A percentile compares a stretch with the other conserved stretches of the same genome.
Conservation (phyloP, 2,888 invertebrate species). For the Trichopoda pennipes region DNA sequence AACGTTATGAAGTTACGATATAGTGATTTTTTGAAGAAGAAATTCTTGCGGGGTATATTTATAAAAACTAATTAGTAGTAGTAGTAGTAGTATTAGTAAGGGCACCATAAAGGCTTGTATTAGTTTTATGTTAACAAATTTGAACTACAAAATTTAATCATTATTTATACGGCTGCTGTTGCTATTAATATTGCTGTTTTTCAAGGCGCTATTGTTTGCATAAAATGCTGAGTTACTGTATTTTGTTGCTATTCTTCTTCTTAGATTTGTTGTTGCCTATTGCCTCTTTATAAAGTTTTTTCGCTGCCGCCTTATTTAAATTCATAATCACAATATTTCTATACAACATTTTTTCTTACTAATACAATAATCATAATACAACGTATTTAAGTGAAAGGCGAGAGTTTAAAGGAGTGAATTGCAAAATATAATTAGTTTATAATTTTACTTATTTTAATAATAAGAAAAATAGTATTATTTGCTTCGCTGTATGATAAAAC, state of each 20-base stretch:
- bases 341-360: constrained; percentile 36
- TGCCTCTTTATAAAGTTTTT: constrained; percentile 27
- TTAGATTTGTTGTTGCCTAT: constrained; percentile 33
- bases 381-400: constrained; percentile 12
- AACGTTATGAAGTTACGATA: no score
- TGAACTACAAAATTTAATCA: constrained; percentile 56
- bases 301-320: constrained; percentile 75
- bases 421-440: not conserved
- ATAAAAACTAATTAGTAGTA: not conserved
- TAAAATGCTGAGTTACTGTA: constrained; percentile 31
- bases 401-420: constrained; percentile 18
- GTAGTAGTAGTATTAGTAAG: not conserved
- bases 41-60: no score
- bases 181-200: constrained; percentile 57
- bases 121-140: constrained; percentile 30
- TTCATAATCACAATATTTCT: constrained; percentile 79
- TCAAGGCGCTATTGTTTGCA: not conserved
- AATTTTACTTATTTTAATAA: no score
- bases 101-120: no score
- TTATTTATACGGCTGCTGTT: constrained; percentile 25
- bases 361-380: constrained; percentile 28
- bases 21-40: no score
- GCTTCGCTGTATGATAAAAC: no score
- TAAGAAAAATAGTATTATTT: no score
- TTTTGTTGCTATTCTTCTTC: constrained; percentile 64